Percentiles rank a stretch among this genome's conserved stretches.
Evolutionary conservation across 2,113 vertebrate species (phyloP).

Genomic region (Pluvianellus socialis): DNA sequence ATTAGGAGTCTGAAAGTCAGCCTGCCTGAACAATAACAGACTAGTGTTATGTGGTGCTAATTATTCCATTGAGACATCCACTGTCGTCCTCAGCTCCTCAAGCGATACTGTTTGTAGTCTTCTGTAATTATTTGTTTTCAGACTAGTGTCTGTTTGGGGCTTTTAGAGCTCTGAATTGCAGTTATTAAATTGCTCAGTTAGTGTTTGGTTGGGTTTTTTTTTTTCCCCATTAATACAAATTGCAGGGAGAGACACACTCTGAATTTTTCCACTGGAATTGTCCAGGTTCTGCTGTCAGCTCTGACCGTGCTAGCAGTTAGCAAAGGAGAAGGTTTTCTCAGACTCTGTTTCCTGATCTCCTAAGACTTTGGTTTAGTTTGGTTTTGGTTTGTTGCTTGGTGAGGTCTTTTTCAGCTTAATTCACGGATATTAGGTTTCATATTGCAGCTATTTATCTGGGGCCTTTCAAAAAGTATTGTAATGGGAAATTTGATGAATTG

Average conservation of each 20-base stretch:
- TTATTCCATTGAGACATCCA: not conserved
- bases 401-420: not conserved
- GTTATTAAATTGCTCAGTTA: not conserved
- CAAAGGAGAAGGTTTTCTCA: not conserved
- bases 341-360: not conserved
- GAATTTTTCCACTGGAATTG: not conserved
- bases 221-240: not conserved
- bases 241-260: not conserved
- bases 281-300: not conserved
- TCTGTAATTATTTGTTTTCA: slow-evolving; percentile 43
- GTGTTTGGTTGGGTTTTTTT: no score
- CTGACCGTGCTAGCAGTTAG: not conserved
- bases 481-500: not conserved
- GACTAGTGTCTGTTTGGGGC: not conserved
- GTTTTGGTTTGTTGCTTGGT: not conserved
- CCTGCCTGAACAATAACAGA: not conserved
- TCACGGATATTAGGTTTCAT: not conserved
- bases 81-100: not conserved
- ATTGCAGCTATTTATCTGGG: not conserved
- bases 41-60: not conserved
- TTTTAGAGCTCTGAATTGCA: slow-evolving; percentile 1
- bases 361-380: not conserved
- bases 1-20: not conserved
- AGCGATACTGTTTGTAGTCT: not conserved
- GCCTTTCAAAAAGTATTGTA: not conserved